Evolutionary conservation across 1,140 invertebrate species (phyloP).

Genomic region (Aphidius gifuensis): DNA sequence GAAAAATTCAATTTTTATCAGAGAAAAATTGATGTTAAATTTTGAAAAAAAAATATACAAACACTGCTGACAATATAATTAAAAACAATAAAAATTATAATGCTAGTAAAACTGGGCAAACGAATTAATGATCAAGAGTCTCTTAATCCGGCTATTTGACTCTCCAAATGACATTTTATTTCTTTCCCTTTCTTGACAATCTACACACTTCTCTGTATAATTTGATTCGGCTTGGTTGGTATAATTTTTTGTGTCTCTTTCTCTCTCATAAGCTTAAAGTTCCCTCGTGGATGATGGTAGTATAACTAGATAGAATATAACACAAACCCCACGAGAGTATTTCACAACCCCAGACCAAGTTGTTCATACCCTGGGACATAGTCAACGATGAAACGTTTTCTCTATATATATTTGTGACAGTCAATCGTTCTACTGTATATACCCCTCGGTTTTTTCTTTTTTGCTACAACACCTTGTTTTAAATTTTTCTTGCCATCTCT

Average conservation of each 20-base stretch:
- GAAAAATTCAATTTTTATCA: too few species aligned
- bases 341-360: constrained; percentile 17
- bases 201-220: constrained; percentile 19
- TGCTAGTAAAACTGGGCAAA: neutral
- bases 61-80: neutral
- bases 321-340: constrained; percentile 23
- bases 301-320: constrained; percentile 21
- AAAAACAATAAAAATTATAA: neutral
- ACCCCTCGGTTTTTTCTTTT: too few species aligned
- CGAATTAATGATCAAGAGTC: constrained; percentile 30
- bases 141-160: constrained; percentile 33
- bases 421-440: too few species aligned
- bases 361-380: constrained; percentile 18
- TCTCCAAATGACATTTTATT: constrained; percentile 31
- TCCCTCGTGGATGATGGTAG: constrained; percentile 14
- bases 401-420: neutral
- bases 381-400: constrained; percentile 20
- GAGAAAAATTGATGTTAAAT: too few species aligned
- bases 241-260: constrained; percentile 10
- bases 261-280: constrained; percentile 18
- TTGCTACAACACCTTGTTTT: too few species aligned
- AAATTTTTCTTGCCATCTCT: too few species aligned
- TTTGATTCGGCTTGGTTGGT: constrained; percentile 25
- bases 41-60: neutral
- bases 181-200: constrained; percentile 2